phyloP scores from a whole-genome alignment of 2,113 vertebrate genomes.

The Tretioscincus oriximinensis region DNA sequence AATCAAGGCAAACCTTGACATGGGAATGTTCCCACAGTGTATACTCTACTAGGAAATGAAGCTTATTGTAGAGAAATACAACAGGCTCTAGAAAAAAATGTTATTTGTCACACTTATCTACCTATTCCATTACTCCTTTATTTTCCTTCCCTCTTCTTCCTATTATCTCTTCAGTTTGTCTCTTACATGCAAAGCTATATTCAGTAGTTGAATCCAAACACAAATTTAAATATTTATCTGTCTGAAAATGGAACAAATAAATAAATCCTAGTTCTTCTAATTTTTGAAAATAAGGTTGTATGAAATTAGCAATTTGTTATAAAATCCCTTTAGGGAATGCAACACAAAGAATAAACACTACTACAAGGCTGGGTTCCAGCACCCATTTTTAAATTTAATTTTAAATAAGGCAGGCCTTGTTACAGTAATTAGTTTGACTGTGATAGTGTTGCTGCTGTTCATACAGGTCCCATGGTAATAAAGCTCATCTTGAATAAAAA shows the following conservation, averaged over 20 bases:
- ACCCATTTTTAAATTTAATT: constrained; percentile 48
- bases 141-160: too few species aligned
- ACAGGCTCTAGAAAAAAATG: too few species aligned
- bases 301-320: not conserved
- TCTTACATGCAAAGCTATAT: not conserved
- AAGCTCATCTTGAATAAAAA: constrained; percentile 54
- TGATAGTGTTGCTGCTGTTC: constrained; percentile 36
- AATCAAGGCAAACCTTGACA: too few species aligned
- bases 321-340: not conserved
- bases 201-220: not conserved
- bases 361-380: constrained; percentile 16
- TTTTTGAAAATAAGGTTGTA: not conserved
- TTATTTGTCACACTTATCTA: too few species aligned
- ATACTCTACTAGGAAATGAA: too few species aligned
- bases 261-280: too few species aligned
- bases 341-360: not conserved
- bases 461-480: constrained; percentile 31
- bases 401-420: constrained; percentile 51
- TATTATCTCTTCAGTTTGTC: too few species aligned
- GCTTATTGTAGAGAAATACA: too few species aligned
- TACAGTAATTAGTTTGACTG: constrained; percentile 52
- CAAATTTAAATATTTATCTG: not conserved
- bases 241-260: not conserved
- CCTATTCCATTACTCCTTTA: too few species aligned
- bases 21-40: too few species aligned